Conservation (phyloP, 2,888 invertebrate species). For the Apoda limacodes region DNA sequence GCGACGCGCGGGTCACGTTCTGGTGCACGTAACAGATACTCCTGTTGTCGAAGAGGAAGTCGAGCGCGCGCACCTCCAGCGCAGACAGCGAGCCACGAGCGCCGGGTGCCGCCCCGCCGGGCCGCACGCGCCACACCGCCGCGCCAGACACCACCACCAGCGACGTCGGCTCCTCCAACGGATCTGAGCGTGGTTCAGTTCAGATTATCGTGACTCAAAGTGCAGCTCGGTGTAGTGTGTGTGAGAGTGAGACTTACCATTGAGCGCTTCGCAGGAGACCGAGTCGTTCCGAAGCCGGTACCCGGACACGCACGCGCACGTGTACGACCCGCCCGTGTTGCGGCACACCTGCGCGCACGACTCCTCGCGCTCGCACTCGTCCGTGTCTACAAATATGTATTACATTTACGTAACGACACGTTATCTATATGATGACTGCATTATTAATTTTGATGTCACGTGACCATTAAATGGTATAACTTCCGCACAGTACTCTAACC, state of each 20-base stretch:
- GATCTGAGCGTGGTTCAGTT: slow-evolving; percentile 57
- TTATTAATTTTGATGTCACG: not conserved
- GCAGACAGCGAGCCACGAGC: slow-evolving; percentile 8
- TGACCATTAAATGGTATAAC: not conserved
- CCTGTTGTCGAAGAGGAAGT: slow-evolving; percentile 50
- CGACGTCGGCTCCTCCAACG: slow-evolving; percentile 71
- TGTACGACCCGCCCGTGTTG: slow-evolving; percentile 75
- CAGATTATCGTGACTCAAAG: not conserved
- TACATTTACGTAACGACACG: not conserved
- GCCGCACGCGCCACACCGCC: slow-evolving; percentile 72
- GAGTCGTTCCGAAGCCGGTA: slow-evolving; percentile 67
- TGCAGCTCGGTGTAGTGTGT: not conserved
- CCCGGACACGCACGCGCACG: slow-evolving; percentile 80
- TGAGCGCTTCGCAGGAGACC: slow-evolving; percentile 74
- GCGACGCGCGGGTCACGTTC: slow-evolving; percentile 60
- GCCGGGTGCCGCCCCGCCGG: slow-evolving; percentile 49
- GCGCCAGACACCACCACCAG: slow-evolving; percentile 77
- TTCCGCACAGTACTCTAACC: too few species aligned
- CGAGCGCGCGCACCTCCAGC: slow-evolving; percentile 37
- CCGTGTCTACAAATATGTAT: slow-evolving; percentile 67
- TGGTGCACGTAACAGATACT: slow-evolving; percentile 80
- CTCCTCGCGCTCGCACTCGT: slow-evolving; percentile 80
- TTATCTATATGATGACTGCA: not conserved
- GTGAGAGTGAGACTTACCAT: slow-evolving; percentile 62
- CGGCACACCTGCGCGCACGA: slow-evolving; percentile 80